phyloP scores from a whole-genome alignment of 2,113 vertebrate genomes.

The Apteryx mantelli region DNA sequence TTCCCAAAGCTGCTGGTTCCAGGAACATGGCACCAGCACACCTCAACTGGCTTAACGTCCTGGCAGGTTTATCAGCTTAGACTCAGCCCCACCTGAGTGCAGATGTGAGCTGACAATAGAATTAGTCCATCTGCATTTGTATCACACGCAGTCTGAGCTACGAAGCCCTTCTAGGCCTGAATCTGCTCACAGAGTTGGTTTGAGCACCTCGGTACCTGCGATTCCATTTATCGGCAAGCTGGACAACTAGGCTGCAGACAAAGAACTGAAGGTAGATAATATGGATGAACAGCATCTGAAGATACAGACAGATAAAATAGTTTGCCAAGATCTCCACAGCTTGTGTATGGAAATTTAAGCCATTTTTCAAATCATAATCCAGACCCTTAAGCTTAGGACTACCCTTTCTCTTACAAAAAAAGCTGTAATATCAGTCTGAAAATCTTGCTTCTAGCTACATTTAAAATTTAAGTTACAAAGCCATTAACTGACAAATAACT shows the following conservation, averaged over 20 bases:
- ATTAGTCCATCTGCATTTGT: neutral
- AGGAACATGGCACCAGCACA: neutral
- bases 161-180: neutral
- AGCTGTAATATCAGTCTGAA: neutral
- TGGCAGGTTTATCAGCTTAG: neutral
- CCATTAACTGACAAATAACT: neutral
- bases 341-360: neutral
- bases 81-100: neutral
- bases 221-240: neutral
- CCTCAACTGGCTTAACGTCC: neutral
- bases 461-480: neutral
- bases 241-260: neutral
- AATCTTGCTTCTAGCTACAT: neutral
- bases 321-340: neutral
- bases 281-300: accelerated
- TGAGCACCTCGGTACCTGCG: accelerated
- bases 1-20: neutral
- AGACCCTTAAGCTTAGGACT: neutral
- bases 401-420: neutral
- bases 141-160: neutral
- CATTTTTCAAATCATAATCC: neutral
- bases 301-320: neutral
- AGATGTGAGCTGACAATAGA: neutral
- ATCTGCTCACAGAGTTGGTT: neutral
- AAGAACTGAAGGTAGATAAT: neutral